These are phyloP conservation scores for Camponotus vicinus DNA, from an alignment of 1,140 invertebrate species.

Conservation along the genomic window DNA sequence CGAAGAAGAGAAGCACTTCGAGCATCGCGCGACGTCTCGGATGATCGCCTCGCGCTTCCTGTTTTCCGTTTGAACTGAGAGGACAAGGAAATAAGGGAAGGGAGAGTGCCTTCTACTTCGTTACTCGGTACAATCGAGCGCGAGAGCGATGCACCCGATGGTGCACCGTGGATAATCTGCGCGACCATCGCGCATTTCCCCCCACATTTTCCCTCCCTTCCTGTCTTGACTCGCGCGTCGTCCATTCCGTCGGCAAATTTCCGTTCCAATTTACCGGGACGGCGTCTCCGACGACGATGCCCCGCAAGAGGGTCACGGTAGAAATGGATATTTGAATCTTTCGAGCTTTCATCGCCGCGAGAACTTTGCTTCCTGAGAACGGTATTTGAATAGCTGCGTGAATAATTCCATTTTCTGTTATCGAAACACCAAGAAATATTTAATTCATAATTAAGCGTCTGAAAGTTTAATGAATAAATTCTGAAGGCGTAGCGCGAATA, in stretches of 20 bases:
- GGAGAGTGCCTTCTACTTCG: conserved; percentile 50
- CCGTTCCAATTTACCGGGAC: conserved; percentile 58
- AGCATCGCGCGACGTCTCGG: neutral
- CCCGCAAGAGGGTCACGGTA: conserved; percentile 16
- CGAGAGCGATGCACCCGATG: conserved; percentile 24
- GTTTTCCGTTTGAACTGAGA: conserved; percentile 40
- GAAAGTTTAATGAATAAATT: neutral
- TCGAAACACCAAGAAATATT: neutral
- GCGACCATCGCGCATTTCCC: conserved; percentile 11
- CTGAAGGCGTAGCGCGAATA: neutral
- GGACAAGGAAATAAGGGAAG: no score
- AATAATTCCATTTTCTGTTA: conserved; percentile 1
- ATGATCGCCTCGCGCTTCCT: conserved; percentile 40
- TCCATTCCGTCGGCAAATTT: conserved; percentile 55
- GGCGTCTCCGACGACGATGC: conserved; percentile 40
- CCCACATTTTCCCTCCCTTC: conserved; percentile 11
- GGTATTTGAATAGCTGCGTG: neutral
- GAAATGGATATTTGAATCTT: conserved; percentile 39
- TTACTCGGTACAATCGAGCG: conserved; percentile 58
- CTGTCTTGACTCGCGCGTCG: neutral
- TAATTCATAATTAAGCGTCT: neutral
- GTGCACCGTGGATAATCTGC: conserved; percentile 18
- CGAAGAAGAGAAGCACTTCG: neutral
- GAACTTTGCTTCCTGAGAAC: neutral
- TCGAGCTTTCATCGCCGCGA: conserved; percentile 5